These are phyloP conservation scores for Xestia c-nigrum DNA, from an alignment of 2,888 invertebrate species.

Conservation along the genomic window DNA sequence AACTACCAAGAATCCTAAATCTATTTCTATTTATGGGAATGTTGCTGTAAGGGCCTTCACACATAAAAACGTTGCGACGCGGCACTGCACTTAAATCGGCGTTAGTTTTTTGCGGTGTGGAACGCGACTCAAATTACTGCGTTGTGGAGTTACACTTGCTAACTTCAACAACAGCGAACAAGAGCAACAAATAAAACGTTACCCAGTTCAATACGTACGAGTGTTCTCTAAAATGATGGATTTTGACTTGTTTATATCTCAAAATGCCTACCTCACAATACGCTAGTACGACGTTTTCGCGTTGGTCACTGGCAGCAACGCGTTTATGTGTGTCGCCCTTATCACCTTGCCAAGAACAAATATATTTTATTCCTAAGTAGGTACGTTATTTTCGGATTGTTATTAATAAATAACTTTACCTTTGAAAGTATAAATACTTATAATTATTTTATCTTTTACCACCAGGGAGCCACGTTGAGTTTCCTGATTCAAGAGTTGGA, in stretches of 20 bases:
- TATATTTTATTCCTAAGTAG: too few relatives aligned
- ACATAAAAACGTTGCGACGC: not conserved
- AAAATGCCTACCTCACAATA: not conserved
- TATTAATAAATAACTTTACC: not conserved
- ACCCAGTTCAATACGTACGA: not conserved
- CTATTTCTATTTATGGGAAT: conserved; percentile 4
- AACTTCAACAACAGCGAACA: not conserved
- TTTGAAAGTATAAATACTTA: not conserved
- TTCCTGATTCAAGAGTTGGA: conserved; percentile 95
- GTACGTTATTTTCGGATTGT: not conserved
- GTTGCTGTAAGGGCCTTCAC: not conserved
- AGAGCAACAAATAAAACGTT: too few relatives aligned
- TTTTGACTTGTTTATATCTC: not conserved
- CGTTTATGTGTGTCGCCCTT: not conserved
- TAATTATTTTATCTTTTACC: not conserved
- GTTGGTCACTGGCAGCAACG: not conserved
- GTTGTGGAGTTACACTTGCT: not conserved
- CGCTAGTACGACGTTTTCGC: not conserved
- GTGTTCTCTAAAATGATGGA: not conserved
- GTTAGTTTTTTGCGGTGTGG: not conserved
- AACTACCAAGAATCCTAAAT: not conserved
- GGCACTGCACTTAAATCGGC: not conserved
- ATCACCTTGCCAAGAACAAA: too few relatives aligned
- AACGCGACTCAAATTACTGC: not conserved
- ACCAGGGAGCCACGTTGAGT: conserved; percentile 91